Evolutionary conservation across 2,797 vertebrate species (phyloP).

Genomic region (Mus spretus): DNA sequence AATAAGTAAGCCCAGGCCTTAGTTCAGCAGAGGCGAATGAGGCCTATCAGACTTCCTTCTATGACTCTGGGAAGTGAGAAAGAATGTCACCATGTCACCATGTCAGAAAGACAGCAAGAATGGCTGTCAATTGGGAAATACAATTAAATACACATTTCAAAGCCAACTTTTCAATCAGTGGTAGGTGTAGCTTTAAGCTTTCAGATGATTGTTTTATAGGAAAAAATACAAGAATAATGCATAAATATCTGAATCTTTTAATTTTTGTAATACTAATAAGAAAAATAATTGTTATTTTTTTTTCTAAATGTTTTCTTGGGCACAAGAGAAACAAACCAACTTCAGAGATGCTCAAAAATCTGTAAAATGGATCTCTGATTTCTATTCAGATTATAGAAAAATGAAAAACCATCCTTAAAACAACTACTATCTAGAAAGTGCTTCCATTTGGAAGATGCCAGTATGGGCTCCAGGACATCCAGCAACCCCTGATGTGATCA

Average conservation of each 20-base stretch:
- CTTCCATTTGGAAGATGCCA: constrained; percentile 14
- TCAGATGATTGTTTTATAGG: constrained; percentile 29
- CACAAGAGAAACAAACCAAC: constrained; percentile 1
- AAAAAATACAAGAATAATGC: constrained; percentile 30
- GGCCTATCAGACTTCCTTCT: neutral
- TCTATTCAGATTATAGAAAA: neutral
- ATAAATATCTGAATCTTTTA: neutral
- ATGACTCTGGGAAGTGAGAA: constrained; percentile 46
- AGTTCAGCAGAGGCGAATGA: neutral
- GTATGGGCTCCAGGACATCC: neutral
- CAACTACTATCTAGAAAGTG: neutral
- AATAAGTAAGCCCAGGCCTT: constrained; percentile 6
- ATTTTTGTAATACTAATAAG: neutral
- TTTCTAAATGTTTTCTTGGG: constrained; percentile 40
- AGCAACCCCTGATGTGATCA: neutral
- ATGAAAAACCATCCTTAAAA: constrained; percentile 11
- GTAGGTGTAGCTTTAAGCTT: neutral
- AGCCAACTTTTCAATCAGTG: neutral
- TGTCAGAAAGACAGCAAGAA: constrained; percentile 43
- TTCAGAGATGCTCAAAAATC: constrained; percentile 29
- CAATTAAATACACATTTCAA: constrained; percentile 64
- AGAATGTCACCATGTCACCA: neutral
- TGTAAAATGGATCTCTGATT: neutral
- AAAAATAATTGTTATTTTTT: constrained; percentile 33
- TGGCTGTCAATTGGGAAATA: constrained; percentile 4